Base-by-base conservation (phyloP, 2,888 invertebrate genomes). In the Drosophila testacea region DNA sequence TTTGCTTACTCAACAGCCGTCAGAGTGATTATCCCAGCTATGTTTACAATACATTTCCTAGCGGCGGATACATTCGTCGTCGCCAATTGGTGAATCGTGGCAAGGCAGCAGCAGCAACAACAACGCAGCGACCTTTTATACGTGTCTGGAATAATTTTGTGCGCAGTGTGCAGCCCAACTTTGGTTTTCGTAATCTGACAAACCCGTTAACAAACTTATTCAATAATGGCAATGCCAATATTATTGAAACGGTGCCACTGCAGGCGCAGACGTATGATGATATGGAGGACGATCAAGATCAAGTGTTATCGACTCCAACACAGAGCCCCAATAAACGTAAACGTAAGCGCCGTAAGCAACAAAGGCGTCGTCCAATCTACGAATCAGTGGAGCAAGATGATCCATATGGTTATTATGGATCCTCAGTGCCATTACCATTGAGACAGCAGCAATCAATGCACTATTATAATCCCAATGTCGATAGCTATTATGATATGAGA, bases 61-160 rank as follows among this genome's bases (percentile, higher is more conserved):
- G 27, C 6, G 74, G 70, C 5, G 82, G 69, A 2, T 66, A 77
- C 54, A 77, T 46, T n/a, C 74, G 55, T 16, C 66, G 68, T 4
- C 65, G 67, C 5, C 70, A 66, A 10, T 27, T 77, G 6, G 16
- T 47, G 5, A 52, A 10, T 0, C 61, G 48, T 3, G 56, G 48
- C 4, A 75, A 72, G 48, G 66, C 69, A 10, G 70, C 62, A 5
- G 4, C 63, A 4, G 27, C 73, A 6, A 65, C 74, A 4, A 81
- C 79, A 2, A 86, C 88, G 0, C 76, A 89, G 48, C 73, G 86
- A 3, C 90, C 90, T 0, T 54, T 90, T 4, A 38, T 83, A 1
- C 77, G 82, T 0, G 87, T 81, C 13, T 91, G 91, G 90, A 85
- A 90, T 10, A 90, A 63, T 46, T 77, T 91, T n/a, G 71, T 91